Base-by-base conservation (phyloP, 2,797 vertebrate species). In the Diplodus sargus region DNA sequence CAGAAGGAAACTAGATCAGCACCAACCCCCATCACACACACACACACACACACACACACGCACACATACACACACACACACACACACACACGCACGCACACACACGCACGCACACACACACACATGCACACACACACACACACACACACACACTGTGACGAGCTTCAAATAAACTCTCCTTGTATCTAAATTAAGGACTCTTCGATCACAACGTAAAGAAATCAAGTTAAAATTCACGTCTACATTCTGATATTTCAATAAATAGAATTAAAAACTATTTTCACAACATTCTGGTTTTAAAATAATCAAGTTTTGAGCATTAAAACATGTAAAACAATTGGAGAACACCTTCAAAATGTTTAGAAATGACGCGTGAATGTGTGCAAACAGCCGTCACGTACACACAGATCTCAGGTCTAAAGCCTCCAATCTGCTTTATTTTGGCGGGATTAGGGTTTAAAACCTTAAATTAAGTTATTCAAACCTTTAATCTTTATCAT, bases 321-420 rank as follows among this genome's bases (percentile, higher is more conserved):
- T 5, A 45, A 45, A 45, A 34, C 34, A 0, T 34, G 34, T 9
- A 34, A 45, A 15, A 45, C 3, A 1, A 45, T 45, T 14, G 13
- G 14, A 45, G 14, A 45, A 45, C 3, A 15, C 15, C 43, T 45
- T 15, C 43, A 45, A 15, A 5, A 45, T 45, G 43, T 5, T 45
- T 43, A 43, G 3, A 45, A 15, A 4, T 45, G 43, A 45, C 6
- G 7, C 11, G 7, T 49, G n/a, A n/a, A 22, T 12, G n/a, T 52
- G 10, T n/a, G 5, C 10, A 52, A 52, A 52, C n/a, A 51, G 42
- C 3, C 43, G 12, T 45, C 43, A 45, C 2, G 3, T 45, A 4
- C 43, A 14, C 43, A 4, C 13, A 16, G 68, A 84, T 58, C 72
- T 73, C 59, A 10, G 12, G 45, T 18, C 13, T 63, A 66, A 82